Base-by-base conservation (phyloP, 1,140 invertebrate species). In the Linepithema humile region DNA sequence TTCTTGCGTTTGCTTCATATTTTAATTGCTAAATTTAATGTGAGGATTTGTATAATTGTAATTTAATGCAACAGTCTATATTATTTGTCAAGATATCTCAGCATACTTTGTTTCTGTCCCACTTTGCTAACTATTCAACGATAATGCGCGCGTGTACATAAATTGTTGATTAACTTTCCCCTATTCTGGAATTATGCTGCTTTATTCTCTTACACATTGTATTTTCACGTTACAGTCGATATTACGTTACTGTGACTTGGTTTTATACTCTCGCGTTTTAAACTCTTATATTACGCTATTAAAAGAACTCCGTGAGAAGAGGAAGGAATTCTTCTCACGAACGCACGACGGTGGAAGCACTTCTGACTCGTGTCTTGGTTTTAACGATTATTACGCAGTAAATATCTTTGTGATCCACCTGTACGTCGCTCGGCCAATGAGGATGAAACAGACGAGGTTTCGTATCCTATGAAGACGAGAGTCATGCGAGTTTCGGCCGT, bases 371-470 rank as follows among this genome's bases (percentile, higher is more conserved):
- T 70, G 80, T 84, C 82, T 83, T 53, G 45, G 82, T 82, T 85
- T 93, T 91, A 91, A 93, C 92, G 91, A 92, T 92, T 92, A 92
- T 92, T 90, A 90, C 80, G 85, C 88, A 89, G 90, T 93, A 93
- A 92, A 93, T 91, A 91, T 89, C 70, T 83, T n/a, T 74, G 57
- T 29, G 88, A 86, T 91, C 87, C 90, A 92, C 87, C 91, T 92
- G 92, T 88, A 86, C 85, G 87, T 20, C 50, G 10, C 72, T 43
- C 57, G 40, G 6, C 29, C 29, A 62, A 60, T 23, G 40, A 35
- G 26, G 3, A 40, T 53, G 45, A 53, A 78, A 78, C 48, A 55
- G 15, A 75, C 23, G 69, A 12, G 38, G 70, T 57, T 60, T 60
- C 55, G 38, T 57, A 15, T 17, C 35, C 17, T 38, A 32, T 72